Evolutionary conservation across 1,140 invertebrate genomes (phyloP).

Genomic region (Bombus cullumanus): DNA sequence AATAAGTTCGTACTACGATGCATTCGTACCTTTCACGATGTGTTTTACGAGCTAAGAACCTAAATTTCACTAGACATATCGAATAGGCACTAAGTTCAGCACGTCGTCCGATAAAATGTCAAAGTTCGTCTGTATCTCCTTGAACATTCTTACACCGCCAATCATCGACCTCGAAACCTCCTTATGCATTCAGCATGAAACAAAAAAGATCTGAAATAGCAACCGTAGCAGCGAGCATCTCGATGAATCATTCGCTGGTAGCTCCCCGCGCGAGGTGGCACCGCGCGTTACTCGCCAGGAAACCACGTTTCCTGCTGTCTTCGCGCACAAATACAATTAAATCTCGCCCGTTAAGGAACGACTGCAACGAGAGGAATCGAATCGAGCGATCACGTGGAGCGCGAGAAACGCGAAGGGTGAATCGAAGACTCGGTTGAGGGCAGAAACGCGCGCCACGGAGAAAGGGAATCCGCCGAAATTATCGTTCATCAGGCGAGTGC

Average conservation of each 20-base stretch:
- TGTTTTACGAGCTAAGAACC: no score
- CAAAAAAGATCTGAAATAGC: not conserved
- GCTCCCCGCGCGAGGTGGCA: not conserved
- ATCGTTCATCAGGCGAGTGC: conserved; percentile 75
- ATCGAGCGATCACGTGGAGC: conserved; percentile 46
- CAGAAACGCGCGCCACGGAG: conserved; percentile 2
- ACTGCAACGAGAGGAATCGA: conserved; percentile 47
- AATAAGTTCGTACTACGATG: no score
- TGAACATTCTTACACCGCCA: not conserved
- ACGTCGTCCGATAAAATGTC: not conserved
- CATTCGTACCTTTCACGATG: no score
- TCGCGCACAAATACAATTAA: conserved; percentile 48
- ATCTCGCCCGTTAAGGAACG: conserved; percentile 28
- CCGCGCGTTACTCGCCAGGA: not conserved
- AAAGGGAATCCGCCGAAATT: conserved; percentile 75
- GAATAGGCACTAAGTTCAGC: no score
- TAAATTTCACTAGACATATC: not conserved
- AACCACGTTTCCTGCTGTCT: conserved; percentile 37
- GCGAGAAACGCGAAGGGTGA: conserved; percentile 16
- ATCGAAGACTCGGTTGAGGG: not conserved
- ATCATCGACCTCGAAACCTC: conserved; percentile 1
- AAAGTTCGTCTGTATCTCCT: not conserved
- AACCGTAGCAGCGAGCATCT: not conserved
- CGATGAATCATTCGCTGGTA: conserved; percentile 30
- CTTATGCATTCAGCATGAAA: not conserved